Evolutionary conservation across 2,888 invertebrate genomes (phyloP).

Genomic region (Drosophila putrida): DNA sequence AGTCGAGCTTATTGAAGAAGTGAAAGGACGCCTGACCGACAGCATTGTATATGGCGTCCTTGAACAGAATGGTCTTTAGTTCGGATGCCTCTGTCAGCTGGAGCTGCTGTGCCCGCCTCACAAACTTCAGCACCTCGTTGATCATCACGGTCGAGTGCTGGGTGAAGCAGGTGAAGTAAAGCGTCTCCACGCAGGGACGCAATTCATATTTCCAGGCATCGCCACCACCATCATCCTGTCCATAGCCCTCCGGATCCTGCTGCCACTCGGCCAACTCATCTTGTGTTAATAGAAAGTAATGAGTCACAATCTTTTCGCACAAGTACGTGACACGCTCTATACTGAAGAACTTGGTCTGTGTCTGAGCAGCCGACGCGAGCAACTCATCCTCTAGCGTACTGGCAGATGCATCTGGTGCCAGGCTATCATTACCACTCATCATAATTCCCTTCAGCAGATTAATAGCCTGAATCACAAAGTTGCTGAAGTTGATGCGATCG

Average conservation of each 20-base stretch:
- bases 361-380: constrained; percentile 52
- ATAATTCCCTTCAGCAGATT: constrained; percentile 95
- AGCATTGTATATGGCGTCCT: constrained; percentile 97
- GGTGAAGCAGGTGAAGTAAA: constrained; percentile 94
- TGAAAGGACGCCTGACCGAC: constrained; percentile 95
- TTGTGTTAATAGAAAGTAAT: constrained; percentile 94
- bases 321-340: constrained; percentile 92
- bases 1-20: constrained; percentile 96
- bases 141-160: constrained; percentile 91
- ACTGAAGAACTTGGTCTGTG: constrained; percentile 91
- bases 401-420: constrained; percentile 33
- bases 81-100: constrained; percentile 90
- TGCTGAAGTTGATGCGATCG: constrained; percentile 91
- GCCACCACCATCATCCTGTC: constrained; percentile 92
- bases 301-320: constrained; percentile 93
- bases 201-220: constrained; percentile 98
- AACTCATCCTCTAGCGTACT: constrained; percentile 63
- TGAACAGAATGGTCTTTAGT: constrained; percentile 91
- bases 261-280: constrained; percentile 95
- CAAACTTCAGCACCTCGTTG: constrained; percentile 90
- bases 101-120: constrained; percentile 90
- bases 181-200: constrained; percentile 94
- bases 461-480: constrained; percentile 95
- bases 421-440: constrained; percentile 90
- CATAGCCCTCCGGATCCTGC: constrained; percentile 95